A percentile compares a stretch with the other conserved stretches of the same genome.
Evolutionary conservation across 1,140 invertebrate genomes (phyloP).

Genomic region (Teleopsis dalmanni): DNA sequence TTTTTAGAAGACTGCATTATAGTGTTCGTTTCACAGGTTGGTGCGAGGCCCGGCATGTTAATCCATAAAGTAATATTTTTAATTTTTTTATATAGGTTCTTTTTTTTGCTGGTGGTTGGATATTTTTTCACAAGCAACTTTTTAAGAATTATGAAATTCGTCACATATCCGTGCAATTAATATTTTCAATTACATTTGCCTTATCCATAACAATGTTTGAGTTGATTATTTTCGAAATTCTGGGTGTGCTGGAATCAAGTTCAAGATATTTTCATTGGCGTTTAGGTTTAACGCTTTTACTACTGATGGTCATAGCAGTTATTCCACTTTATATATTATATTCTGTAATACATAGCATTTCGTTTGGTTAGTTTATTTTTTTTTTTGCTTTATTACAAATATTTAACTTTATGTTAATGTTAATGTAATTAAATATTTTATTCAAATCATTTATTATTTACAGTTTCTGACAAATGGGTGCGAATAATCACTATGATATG

Average conservation of each 20-base stretch:
- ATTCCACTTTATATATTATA: slow-evolving; percentile 97
- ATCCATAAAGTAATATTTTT: slow-evolving; percentile 2
- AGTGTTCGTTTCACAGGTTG: slow-evolving; percentile 61
- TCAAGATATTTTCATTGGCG: slow-evolving; percentile 97
- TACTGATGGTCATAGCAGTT: slow-evolving; percentile 92
- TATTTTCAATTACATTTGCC: slow-evolving; percentile 95
- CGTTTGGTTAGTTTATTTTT: slow-evolving; percentile 66
- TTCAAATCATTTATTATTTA: slow-evolving; percentile 41
- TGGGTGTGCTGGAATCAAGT: slow-evolving; percentile 84
- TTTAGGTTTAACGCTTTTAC: slow-evolving; percentile 78
- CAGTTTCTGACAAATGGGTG: slow-evolving; percentile 74
- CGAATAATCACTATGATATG: slow-evolving; percentile 71
- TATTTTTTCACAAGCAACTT: slow-evolving; percentile 97
- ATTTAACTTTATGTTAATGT: background rate
- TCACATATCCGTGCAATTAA: slow-evolving; percentile 86
- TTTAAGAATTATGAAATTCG: slow-evolving; percentile 98
- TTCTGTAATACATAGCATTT: slow-evolving; percentile 85
- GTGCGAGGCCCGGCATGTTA: slow-evolving; percentile 1
- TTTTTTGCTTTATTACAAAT: background rate
- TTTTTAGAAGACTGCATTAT: slow-evolving; percentile 61
- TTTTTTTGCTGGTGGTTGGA: slow-evolving; percentile 95
- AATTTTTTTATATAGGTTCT: slow-evolving; percentile 55
- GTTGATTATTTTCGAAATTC: slow-evolving; percentile 99
- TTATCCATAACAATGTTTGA: slow-evolving; percentile 99
- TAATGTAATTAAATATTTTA: background rate